These are phyloP conservation scores for Rhynchonycteris naso DNA, from an alignment of 2,797 vertebrate genomes.

Conservation along the genomic window DNA sequence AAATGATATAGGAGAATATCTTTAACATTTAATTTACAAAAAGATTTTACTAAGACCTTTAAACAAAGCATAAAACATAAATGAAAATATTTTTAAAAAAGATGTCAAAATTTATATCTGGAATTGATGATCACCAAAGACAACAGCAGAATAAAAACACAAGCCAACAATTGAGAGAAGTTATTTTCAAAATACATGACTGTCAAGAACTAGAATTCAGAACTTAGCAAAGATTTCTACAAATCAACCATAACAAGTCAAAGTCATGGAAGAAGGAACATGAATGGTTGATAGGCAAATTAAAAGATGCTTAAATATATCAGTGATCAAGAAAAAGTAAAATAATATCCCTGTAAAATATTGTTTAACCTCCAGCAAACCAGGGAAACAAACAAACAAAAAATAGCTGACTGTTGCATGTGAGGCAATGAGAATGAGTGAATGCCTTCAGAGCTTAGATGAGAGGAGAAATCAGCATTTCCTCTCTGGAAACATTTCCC, in stretches of 20 bases:
- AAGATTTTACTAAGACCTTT: conserved; percentile 10
- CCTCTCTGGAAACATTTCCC: neutral
- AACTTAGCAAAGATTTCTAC: neutral
- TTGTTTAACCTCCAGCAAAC: neutral
- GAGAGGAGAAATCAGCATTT: neutral
- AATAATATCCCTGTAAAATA: conserved; percentile 14
- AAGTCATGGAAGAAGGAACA: neutral
- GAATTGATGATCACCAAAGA: conserved; percentile 17
- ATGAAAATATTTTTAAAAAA: neutral
- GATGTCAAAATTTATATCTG: neutral
- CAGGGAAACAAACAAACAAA: neutral
- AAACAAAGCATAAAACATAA: neutral
- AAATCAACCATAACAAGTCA: neutral
- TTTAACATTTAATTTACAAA: neutral
- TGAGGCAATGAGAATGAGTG: neutral
- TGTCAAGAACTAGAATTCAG: neutral
- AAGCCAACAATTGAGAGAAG: neutral
- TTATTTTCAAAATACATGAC: conserved; percentile 23
- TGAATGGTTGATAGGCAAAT: conserved; percentile 9
- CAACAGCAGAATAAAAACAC: neutral
- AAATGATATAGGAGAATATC: neutral
- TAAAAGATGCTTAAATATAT: conserved; percentile 32
- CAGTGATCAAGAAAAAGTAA: neutral
- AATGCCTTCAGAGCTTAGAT: neutral
- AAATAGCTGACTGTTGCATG: neutral